Percentiles rank a stretch among this genome's conserved stretches.
Evolutionary conservation across 2,113 vertebrate genomes (phyloP).

Genomic region (Cnemophilus loriae): DNA sequence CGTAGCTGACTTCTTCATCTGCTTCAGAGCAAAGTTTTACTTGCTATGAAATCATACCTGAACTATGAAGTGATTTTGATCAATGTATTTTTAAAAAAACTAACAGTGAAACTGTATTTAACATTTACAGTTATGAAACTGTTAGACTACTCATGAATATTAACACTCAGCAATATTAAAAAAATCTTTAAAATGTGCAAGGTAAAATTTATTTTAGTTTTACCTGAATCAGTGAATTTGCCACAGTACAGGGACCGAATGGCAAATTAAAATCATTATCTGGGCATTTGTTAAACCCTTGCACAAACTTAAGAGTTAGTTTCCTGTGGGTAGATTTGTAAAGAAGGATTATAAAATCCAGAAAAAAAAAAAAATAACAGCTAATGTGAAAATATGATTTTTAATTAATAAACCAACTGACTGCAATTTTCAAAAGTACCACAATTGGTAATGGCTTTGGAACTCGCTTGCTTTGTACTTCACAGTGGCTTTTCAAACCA

Average conservation of each 20-base stretch:
- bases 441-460: not conserved
- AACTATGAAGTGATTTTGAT: conserved; percentile 49
- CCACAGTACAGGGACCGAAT: conserved; percentile 11
- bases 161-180: not conserved
- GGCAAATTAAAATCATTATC: conserved; percentile 58
- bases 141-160: not conserved
- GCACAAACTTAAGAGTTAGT: not conserved
- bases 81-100: not conserved
- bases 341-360: not conserved
- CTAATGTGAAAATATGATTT: not conserved
- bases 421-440: not conserved
- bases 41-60: conserved; percentile 63
- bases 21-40: conserved; percentile 50
- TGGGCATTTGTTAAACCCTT: conserved; percentile 60
- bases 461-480: not conserved
- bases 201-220: not conserved
- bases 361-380: not conserved
- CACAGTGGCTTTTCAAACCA: not conserved
- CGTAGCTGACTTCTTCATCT: conserved; percentile 69
- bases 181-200: not conserved
- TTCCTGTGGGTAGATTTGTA: not conserved
- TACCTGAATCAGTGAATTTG: conserved; percentile 58
- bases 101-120: not conserved
- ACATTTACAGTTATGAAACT: not conserved
- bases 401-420: not conserved